Conservation (phyloP, 2,888 invertebrate species). For the Eurois occulta region DNA sequence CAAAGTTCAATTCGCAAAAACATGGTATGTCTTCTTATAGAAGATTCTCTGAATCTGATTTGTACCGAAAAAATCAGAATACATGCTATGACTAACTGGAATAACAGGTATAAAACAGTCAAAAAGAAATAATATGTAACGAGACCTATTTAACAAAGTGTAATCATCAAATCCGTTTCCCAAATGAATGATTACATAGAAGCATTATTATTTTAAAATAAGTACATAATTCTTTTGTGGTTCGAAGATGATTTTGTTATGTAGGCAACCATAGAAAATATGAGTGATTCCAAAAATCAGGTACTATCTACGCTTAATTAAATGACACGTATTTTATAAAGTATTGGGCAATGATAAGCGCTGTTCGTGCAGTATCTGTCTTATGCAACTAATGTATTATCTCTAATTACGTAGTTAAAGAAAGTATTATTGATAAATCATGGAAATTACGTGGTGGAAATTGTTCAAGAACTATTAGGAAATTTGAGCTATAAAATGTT, state of each 20-base stretch:
- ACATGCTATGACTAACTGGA: background rate
- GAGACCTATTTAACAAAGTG: background rate
- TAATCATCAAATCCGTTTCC: background rate
- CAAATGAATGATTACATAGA: background rate
- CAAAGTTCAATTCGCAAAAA: background rate
- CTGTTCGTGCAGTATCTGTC: slow-evolving; percentile 71
- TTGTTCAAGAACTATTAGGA: slow-evolving; percentile 46
- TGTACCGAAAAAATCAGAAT: background rate
- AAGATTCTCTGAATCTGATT: background rate
- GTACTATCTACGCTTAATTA: slow-evolving; percentile 41
- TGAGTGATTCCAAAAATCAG: slow-evolving; percentile 21
- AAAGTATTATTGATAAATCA: slow-evolving; percentile 68
- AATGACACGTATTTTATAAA: slow-evolving; percentile 67
- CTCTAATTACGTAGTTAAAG: slow-evolving; percentile 62
- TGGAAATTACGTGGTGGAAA: slow-evolving; percentile 61
- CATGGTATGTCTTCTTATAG: background rate
- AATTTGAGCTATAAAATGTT: background rate
- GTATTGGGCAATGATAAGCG: slow-evolving; percentile 70
- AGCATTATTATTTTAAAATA: background rate
- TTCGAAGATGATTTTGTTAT: background rate
- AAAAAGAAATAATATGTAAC: background rate
- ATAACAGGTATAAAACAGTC: background rate
- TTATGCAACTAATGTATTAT: slow-evolving; percentile 58
- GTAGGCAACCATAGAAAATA: background rate
- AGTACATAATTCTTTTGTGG: background rate